Base-by-base conservation (phyloP, 1,140 invertebrate species). In the Papilio polyxenes region DNA sequence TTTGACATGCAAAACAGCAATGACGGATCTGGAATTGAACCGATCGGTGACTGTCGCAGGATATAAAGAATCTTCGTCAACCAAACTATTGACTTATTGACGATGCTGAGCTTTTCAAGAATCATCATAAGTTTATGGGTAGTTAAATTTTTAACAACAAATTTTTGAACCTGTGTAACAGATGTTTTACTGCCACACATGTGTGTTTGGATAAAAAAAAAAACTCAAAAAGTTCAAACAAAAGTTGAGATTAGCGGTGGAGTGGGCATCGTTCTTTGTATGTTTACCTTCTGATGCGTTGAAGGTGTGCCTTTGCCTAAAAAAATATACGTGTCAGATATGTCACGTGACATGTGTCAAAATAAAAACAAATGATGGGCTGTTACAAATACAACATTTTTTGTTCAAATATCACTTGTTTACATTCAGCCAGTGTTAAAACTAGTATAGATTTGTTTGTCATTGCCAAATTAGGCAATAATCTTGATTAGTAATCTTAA, bases 231-330 rank as follows among this genome's bases (percentile, higher is more conserved):
- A 53, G 49, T 83, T 80, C 87, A 87, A 87, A 89, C 87, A 89
- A 83, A 86, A 80, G 83, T 74, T 44, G 75, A 86, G 83, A 88
- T 89, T 87, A 86, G 85, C 84, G 85, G 82, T 85, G 79, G 84
- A 85, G 85, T 11, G 31, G 13, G 65, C 51, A 65, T 80, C 75
- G 75, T 69, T 85, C 83, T 84, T 59, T 83, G 84, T 85, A 75
- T 84, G 80, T 81, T 75, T 82, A 75, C 77, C 80, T 82, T 81
- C 78, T 81, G 78, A n/a, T 81, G 82, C 78, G 53, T 59, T 81
- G 62, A 81, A 49, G 81, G 37, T 78, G 77, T 37, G 81, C 53
- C 31, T 65, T 49, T 75, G 40, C 65, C 53, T 37, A n/a, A 56
- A 77, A 77, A 77, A 77, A 53, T 53, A 77, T 15, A 77, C 49